Base-by-base conservation (phyloP, 2,797 vertebrate genomes). In the Sebastolobus alascanus region DNA sequence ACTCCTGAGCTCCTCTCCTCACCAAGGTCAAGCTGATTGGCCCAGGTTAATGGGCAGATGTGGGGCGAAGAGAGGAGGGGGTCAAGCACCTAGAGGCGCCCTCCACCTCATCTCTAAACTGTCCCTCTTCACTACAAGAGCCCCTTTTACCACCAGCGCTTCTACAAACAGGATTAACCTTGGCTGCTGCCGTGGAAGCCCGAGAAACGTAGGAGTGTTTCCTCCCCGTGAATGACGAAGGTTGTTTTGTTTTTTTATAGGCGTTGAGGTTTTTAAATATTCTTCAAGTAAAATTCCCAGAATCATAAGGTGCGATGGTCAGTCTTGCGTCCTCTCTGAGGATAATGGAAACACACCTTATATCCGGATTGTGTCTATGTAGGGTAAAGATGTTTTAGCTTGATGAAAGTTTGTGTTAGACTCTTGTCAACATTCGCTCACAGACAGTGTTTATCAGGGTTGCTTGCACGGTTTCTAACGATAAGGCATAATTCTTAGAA, bases 21-120 rank as follows among this genome's bases (percentile, higher is more conserved):
- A 84, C 86, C 92, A 95, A 95, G 96, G 96, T 96, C 95, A 96
- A 94, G 93, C 90, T 95, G 94, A 95, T 95, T 95, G 94, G 94
- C 89, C 83, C 92, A 95, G 95, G 94, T 96, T 96, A 96, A 96
- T 96, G 90, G 95, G 92, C 90, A 93, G 90, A 93, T 92, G 92
- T 91, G 86, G 92, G 86, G 91, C 89, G 93, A 90, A 91, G 88
- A 92, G 92, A 91, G 90, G 85, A 90, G 89, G 87, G 92, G 94
- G 94, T 96, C 93, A 95, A 95, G 94, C 95, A 94, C 92, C 92
- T 88, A 89, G 84, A 92, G 93, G 93, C 92, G 91, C 94, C 92
- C 95, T 95, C 91, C 90, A 94, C 86, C 91, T 94, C 90, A 87
- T 89, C 88, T 95, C 94, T 91, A 90, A 92, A 93, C 92, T 93